phyloP scores from a whole-genome alignment of 2,113 vertebrate genomes.

The Cyanoderma ruficeps region DNA sequence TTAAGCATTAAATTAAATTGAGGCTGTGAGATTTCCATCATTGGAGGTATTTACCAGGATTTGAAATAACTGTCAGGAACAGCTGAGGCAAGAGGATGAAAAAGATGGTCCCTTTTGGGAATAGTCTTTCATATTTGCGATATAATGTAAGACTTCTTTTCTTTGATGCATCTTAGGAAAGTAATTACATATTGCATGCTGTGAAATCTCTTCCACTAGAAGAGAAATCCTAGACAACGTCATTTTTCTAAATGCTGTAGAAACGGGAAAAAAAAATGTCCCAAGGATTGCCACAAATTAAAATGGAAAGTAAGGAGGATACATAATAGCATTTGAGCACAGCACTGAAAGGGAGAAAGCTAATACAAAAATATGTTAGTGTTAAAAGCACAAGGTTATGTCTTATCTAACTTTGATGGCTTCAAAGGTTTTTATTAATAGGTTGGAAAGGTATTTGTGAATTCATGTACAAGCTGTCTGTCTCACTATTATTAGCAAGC shows the following conservation, averaged over 20 bases:
- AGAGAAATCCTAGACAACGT: neutral
- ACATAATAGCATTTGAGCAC: neutral
- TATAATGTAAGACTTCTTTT: neutral
- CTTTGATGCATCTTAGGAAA: neutral
- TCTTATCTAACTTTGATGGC: neutral
- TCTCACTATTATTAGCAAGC: neutral
- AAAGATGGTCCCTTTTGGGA: neutral
- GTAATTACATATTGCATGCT: neutral
- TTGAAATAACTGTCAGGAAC: neutral
- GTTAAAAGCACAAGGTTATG: neutral
- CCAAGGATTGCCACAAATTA: neutral
- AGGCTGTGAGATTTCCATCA: neutral
- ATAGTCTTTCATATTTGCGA: neutral
- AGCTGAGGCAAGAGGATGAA: neutral
- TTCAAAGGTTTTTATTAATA: neutral
- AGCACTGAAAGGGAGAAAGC: neutral
- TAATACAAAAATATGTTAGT: neutral
- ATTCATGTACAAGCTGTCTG: neutral
- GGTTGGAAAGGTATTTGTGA: neutral
- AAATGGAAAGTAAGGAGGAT: neutral
- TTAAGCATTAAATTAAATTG: conserved; percentile 2
- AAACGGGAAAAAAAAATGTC: neutral
- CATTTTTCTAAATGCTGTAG: neutral
- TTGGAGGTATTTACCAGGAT: neutral
- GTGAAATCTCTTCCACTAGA: neutral